Base-by-base conservation (phyloP, 2,113 vertebrate genomes). In the Dipodomys spectabilis region DNA sequence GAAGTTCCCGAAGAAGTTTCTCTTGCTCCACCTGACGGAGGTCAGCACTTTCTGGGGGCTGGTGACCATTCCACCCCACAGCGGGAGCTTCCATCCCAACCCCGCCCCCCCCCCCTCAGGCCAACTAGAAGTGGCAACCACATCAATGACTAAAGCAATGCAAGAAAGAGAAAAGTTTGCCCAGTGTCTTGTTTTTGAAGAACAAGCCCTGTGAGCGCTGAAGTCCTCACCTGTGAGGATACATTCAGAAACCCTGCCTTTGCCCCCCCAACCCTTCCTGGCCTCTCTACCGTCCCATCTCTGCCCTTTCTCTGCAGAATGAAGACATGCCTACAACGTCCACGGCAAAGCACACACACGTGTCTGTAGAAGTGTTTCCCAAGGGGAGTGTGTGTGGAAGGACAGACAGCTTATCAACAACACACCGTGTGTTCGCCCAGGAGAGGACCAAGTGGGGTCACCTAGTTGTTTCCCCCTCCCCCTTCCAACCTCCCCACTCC, bases 1-100 rank as follows among this genome's bases (percentile, higher is more conserved):
- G 35, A 91, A n/a, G n/a, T n/a, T n/a, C n/a, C n/a, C 82, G 85
- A 82, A 95, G 84, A 95, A 96, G 95, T 95, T 94, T 93, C 83
- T 91, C 89, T 82, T 88, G 73, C 84, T 92, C 90, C 35, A 93
- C 91, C 85, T 92, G 96, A 95, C 35, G 85, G 87, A 94, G 92
- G 74, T 64, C 20, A 25, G 22, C 62, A 64, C 62, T 64, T 60
- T 25, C 62, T 25, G 22, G 5, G 23, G 62, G 62, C 62, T 64
- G 20, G 23, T 64, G 23, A 25, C 23, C 5, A 25, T 64, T 64
- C 39, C 28, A 95, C 27, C 45, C 23, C 44, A 77, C 62, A 78
- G 75, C 49, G 60, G 65, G 25, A 86, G 22, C 78, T 91, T 91
- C 88, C 45, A 83, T 67, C 15, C 27, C 74, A 82, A 45, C 15